Conservation (phyloP, 2,888 invertebrate species). For the Meiosimyza platycephala region DNA sequence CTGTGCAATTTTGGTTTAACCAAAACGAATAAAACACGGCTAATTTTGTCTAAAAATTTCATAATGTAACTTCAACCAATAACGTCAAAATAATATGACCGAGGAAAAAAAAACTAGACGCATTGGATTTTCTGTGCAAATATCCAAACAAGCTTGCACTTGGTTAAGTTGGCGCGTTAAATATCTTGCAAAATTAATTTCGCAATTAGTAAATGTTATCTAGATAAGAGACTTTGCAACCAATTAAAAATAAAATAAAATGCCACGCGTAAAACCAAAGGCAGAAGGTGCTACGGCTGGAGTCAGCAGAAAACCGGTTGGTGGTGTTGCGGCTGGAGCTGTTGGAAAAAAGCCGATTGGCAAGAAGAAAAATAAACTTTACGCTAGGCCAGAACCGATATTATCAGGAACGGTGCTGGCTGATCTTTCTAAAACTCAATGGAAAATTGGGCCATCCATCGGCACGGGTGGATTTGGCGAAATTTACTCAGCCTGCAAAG, state of each 20-base stretch:
- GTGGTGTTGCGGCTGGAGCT: slow-evolving; percentile 34
- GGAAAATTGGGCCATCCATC: slow-evolving; percentile 88
- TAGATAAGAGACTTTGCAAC: neutral
- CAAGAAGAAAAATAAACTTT: slow-evolving; percentile 59
- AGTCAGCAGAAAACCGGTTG: slow-evolving; percentile 40
- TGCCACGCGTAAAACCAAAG: slow-evolving; percentile 57
- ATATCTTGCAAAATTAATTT: too few species aligned
- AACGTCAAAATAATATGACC: too few species aligned
- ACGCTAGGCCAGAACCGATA: slow-evolving; percentile 63
- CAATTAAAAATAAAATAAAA: slow-evolving; percentile 37
- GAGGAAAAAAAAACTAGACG: too few species aligned
- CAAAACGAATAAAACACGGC: too few species aligned
- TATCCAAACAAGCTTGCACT: too few species aligned
- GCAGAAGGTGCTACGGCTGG: slow-evolving; percentile 34
- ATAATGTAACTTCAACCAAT: too few species aligned
- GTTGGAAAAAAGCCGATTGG: slow-evolving; percentile 50
- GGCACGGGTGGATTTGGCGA: slow-evolving; percentile 95
- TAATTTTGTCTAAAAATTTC: too few species aligned
- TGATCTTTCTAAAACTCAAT: slow-evolving; percentile 82
- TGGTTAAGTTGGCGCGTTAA: slow-evolving; percentile 20
- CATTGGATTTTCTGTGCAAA: too few species aligned
- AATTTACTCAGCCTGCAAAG: slow-evolving; percentile 85
- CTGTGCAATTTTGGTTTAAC: too few species aligned
- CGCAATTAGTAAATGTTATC: too few species aligned
- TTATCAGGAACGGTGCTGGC: slow-evolving; percentile 78